Percentiles rank a stretch among this genome's conserved stretches.
phyloP scores from a whole-genome alignment of 2,888 invertebrate species.

The Zygothrica quintamaculata region DNA sequence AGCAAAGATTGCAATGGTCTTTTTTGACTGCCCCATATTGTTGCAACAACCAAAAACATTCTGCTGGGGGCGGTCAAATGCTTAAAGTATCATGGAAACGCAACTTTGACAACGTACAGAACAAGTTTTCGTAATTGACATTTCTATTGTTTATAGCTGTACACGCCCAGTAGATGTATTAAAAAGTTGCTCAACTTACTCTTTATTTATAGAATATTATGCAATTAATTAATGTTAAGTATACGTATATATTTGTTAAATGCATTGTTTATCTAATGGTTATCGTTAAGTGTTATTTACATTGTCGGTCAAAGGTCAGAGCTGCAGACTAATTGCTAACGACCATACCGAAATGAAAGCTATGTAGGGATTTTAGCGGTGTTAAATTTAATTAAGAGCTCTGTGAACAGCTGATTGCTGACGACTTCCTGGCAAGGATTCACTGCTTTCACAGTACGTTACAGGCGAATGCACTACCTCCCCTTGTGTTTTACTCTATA shows the following conservation, averaged over 20 bases:
- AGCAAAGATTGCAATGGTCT: conserved; percentile 8
- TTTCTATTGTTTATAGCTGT: conserved; percentile 20
- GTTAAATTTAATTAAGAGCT: conserved; percentile 47
- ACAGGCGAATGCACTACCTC: no score
- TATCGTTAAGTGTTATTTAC: background rate
- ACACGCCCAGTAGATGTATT: background rate
- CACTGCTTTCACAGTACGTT: background rate
- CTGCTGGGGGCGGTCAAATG: conserved; percentile 11
- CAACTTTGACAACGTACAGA: conserved; percentile 29
- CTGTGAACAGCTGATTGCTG: conserved; percentile 44
- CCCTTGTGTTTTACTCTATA: background rate
- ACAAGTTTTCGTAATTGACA: conserved; percentile 41
- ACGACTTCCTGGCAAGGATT: conserved; percentile 23
- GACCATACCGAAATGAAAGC: conserved; percentile 16
- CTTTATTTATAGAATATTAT: background rate
- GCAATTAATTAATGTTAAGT: conserved; percentile 50
- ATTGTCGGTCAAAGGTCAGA: conserved; percentile 12
- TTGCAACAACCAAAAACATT: conserved; percentile 2
- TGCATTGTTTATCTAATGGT: background rate
- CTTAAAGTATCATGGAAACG: conserved; percentile 22
- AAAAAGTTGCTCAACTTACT: no score
- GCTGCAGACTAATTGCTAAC: conserved; percentile 19
- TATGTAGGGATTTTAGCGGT: conserved; percentile 7
- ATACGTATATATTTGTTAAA: conserved; percentile 26
- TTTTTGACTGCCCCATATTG: conserved; percentile 13